A percentile compares a stretch with the other conserved stretches of the same genome.
phyloP scores from a whole-genome alignment of 2,888 invertebrate species.

The Trichogramma dendrolimi region DNA sequence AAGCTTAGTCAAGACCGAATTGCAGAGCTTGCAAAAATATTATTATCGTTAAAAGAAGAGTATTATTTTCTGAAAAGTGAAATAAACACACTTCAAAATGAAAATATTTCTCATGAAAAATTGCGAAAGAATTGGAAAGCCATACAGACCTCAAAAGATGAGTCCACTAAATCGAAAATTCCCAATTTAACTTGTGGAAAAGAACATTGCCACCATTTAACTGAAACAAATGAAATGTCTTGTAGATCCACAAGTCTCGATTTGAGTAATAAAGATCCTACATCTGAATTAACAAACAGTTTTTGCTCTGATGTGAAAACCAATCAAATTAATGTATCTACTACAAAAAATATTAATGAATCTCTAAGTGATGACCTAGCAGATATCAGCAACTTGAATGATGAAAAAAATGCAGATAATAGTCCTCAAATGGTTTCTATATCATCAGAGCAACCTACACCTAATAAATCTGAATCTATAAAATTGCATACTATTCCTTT shows the following conservation, averaged over 20 bases:
- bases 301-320: conserved; percentile 36
- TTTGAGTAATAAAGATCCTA: conserved; percentile 41
- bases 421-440: conserved; percentile 76
- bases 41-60: conserved; percentile 69
- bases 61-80: conserved; percentile 70
- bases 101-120: conserved; percentile 65
- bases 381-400: conserved; percentile 22
- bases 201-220: too few species aligned
- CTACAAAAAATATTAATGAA: conserved; percentile 35
- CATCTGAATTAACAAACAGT: conserved; percentile 27
- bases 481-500: too few species aligned
- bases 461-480: conserved; percentile 39
- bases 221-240: conserved; percentile 58
- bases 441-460: conserved; percentile 68
- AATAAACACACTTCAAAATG: conserved; percentile 57
- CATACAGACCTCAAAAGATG: conserved; percentile 47
- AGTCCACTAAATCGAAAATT: too few species aligned
- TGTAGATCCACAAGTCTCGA: conserved; percentile 24
- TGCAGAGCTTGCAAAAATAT: conserved; percentile 67
- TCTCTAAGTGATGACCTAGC: conserved; percentile 42
- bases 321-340: conserved; percentile 27
- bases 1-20: conserved; percentile 74
- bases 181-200: too few species aligned
- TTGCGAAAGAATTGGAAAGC: conserved; percentile 70
- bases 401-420: conserved; percentile 42